These are phyloP conservation scores for Lasiurus borealis DNA, from an alignment of 2,113 vertebrate genomes.

Conservation along the genomic window DNA sequence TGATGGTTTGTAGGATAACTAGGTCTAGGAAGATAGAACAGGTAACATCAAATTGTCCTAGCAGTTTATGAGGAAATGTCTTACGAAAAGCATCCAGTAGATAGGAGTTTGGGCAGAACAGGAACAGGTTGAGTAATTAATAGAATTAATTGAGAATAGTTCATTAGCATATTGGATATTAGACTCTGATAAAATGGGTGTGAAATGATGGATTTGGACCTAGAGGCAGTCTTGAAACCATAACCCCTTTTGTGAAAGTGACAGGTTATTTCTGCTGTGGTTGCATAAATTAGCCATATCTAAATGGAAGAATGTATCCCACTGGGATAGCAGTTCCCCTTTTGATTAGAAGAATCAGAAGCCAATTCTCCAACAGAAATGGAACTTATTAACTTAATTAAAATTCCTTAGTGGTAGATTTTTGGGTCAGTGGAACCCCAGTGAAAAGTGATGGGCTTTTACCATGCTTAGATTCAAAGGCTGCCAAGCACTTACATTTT, in stretches of 20 bases:
- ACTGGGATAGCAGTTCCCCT: constrained; percentile 3
- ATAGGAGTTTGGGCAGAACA: constrained; percentile 52
- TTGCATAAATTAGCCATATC: not conserved
- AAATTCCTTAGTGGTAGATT: constrained; percentile 12
- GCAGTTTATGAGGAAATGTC: not conserved
- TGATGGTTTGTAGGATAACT: not conserved
- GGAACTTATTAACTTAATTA: not conserved
- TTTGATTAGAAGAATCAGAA: constrained; percentile 60
- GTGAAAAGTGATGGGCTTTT: not conserved
- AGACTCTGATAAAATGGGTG: not conserved
- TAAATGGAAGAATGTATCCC: constrained; percentile 33
- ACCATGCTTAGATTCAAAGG: not conserved
- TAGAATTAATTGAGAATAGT: constrained; percentile 64
- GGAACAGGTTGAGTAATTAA: constrained; percentile 64
- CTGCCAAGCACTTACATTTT: not conserved
- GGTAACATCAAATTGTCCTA: not conserved
- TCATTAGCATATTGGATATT: constrained; percentile 41
- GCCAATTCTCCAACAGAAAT: constrained; percentile 34
- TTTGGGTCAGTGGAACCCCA: constrained; percentile 2
- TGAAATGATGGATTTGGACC: constrained; percentile 36
- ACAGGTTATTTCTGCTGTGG: not conserved
- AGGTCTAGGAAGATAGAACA: not conserved
- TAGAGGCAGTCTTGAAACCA: not conserved
- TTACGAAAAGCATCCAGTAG: not conserved
- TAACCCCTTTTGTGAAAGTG: constrained; percentile 16